These are phyloP conservation scores for Trichogramma evanescens DNA, from an alignment of 2,888 invertebrate genomes.

Conservation along the genomic window DNA sequence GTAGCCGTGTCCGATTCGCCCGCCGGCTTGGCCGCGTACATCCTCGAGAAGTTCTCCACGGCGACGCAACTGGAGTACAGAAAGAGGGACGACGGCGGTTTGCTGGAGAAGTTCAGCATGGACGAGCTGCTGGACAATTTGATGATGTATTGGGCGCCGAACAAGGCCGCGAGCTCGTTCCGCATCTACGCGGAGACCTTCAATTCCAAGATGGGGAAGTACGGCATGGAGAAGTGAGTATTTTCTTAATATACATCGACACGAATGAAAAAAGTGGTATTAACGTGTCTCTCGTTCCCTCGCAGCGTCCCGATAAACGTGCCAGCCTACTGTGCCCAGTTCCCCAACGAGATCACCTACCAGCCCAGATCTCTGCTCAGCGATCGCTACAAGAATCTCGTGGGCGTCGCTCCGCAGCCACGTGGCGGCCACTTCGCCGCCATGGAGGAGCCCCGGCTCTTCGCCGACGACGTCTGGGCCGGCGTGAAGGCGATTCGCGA, in stretches of 20 bases:
- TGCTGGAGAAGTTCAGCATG: conserved; percentile 52
- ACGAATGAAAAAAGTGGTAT: not conserved
- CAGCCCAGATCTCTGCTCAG: conserved; percentile 29
- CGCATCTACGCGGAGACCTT: conserved; percentile 59
- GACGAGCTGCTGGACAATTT: conserved; percentile 43
- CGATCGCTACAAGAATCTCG: conserved; percentile 37
- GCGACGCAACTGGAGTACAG: conserved; percentile 52
- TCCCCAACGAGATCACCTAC: conserved; percentile 37
- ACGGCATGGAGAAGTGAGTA: conserved; percentile 11
- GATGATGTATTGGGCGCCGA: conserved; percentile 54
- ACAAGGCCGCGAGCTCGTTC: conserved; percentile 50
- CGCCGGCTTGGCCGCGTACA: conserved; percentile 78
- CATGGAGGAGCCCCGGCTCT: conserved; percentile 36
- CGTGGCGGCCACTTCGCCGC: conserved; percentile 44
- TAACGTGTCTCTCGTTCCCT: not conserved
- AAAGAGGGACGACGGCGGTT: conserved; percentile 56
- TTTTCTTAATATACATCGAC: not conserved
- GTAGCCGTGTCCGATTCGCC: conserved; percentile 70
- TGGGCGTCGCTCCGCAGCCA: conserved; percentile 34
- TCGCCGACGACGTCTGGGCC: conserved; percentile 38
- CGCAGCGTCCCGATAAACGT: conserved; percentile 30
- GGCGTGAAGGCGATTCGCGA: conserved; percentile 25
- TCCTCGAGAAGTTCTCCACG: conserved; percentile 77
- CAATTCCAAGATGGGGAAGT: not conserved
- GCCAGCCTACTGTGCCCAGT: conserved; percentile 39